Conservation (phyloP, 2,113 vertebrate genomes). For the Petaurus breviceps region DNA sequence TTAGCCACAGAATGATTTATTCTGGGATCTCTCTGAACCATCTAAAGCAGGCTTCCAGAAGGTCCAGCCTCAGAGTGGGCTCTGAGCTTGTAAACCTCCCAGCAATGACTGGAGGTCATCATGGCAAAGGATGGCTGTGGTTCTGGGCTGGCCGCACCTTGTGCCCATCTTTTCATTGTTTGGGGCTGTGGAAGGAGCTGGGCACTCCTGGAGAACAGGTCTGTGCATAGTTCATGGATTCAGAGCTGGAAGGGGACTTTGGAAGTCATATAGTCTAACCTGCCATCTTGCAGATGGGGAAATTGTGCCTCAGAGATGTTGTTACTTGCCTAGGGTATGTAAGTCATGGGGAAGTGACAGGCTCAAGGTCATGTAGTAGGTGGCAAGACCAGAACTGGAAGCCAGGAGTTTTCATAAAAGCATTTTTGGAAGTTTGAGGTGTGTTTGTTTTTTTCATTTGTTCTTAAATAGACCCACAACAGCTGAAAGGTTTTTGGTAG, state of each 20-base stretch:
- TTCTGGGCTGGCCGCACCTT: background rate
- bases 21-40: background rate
- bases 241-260: background rate
- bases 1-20: background rate
- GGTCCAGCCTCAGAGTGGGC: background rate
- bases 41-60: background rate
- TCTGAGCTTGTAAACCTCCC: background rate
- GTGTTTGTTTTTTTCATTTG: background rate
- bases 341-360: background rate
- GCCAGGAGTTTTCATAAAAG: background rate
- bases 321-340: background rate
- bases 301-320: background rate
- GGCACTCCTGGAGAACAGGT: background rate
- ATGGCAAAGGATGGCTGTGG: background rate
- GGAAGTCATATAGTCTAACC: background rate
- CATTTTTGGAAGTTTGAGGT: background rate
- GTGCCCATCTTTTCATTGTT: background rate
- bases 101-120: background rate
- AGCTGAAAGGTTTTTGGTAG: background rate
- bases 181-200: background rate
- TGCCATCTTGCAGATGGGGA: background rate
- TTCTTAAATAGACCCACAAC: background rate
- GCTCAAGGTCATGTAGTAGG: background rate
- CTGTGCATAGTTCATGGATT: background rate
- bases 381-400: background rate